phyloP scores from a whole-genome alignment of 2,888 invertebrate genomes.

The Sesia bembeciformis region DNA sequence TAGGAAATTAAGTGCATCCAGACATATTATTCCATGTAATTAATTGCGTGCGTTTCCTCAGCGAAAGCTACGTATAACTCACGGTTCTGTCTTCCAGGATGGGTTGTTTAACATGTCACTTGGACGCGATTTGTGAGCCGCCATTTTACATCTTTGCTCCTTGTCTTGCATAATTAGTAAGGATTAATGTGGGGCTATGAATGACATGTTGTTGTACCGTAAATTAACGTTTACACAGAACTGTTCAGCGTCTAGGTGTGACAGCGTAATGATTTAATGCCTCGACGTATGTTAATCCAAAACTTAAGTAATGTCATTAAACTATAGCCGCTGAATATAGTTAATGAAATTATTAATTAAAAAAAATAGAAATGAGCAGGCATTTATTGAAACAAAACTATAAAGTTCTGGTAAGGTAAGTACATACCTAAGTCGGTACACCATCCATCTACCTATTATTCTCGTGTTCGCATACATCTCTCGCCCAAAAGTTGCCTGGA shows the following conservation, averaged over 20 bases:
- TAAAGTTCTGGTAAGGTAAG: too few relatives aligned
- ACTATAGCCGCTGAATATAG: too few relatives aligned
- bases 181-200: slow-evolving; percentile 66
- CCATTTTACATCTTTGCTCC: slow-evolving; percentile 68
- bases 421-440: too few relatives aligned
- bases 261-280: background rate
- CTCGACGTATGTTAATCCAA: too few relatives aligned
- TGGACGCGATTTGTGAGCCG: slow-evolving; percentile 66
- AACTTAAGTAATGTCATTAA: too few relatives aligned
- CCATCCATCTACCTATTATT: too few relatives aligned
- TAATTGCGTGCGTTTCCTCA: slow-evolving; percentile 63
- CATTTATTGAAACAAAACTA: too few relatives aligned
- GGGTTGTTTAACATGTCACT: slow-evolving; percentile 68
- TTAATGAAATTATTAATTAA: too few relatives aligned
- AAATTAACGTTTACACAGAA: slow-evolving; percentile 23
- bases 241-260: background rate
- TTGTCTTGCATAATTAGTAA: slow-evolving; percentile 69
- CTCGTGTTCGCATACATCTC: too few relatives aligned
- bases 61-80: slow-evolving; percentile 55
- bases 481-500: too few relatives aligned
- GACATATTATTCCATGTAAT: slow-evolving; percentile 66
- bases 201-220: slow-evolving; percentile 54
- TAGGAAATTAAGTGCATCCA: slow-evolving; percentile 66
- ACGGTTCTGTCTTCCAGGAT: slow-evolving; percentile 64
- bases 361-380: too few relatives aligned